Base-by-base conservation (phyloP, 2,888 invertebrate species). In the Troides oblongomaculatus region DNA sequence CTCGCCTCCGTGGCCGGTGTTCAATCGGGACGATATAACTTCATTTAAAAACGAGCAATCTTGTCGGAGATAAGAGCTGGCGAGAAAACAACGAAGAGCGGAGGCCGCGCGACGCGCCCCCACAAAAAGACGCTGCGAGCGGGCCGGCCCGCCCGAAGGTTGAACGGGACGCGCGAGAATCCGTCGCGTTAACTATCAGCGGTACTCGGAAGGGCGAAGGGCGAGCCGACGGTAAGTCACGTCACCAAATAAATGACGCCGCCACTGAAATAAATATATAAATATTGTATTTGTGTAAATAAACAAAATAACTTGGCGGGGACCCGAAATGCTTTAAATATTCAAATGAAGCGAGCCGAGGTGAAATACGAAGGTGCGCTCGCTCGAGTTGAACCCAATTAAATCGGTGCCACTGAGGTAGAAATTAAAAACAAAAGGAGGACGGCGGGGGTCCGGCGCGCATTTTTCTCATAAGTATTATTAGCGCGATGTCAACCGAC, bases 321-420 rank as follows among this genome's bases (percentile, higher is more conserved):
- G 87, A 86, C 84, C 89, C 90, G 84, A 90, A 92, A 92, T 90
- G 90, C 88, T 91, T 92, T 90, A 91, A 92, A 92, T 92, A 92
- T 92, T 92, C 90, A 92, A 92, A 92, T 92, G 92, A 92, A 92
- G 86, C 89, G 87, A 90, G 89, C 84, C 85, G 89, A 89, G 88
- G 90, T 91, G 90, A 92, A 91, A 91, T 92, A 92, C 91, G 90
- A 86, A 91, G 92, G 92, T 90, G 90, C 91, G 87, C 90, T 86
- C 87, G 90, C 82, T 86, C 89, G 91, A 89, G 88, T 86, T 89
- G 90, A 88, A 90, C 84, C 92, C 92, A 92, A 92, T 92, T 92
- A 92, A 92, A 92, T 90, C 88, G 90, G 89, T 92, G 92, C 92
- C 92, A 92, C 92, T 92, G 92, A 92, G 92, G 92, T 92, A 91